Conservation (phyloP, 2,113 vertebrate genomes). For the Oriolus oriolus region DNA sequence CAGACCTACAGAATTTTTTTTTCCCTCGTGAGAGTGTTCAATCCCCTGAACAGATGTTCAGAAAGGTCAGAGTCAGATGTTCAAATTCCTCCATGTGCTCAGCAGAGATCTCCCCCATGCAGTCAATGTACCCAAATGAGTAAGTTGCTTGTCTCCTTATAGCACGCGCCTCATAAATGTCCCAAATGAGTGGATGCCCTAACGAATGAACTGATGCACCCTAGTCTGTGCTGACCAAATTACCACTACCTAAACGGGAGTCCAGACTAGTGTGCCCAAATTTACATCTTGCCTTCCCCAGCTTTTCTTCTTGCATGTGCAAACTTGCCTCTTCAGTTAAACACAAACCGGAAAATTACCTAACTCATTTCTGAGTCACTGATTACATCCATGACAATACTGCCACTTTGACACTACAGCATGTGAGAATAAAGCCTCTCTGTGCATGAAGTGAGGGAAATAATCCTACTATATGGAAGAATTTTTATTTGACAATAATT, state of each 20-base stretch:
- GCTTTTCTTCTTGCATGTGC: not conserved
- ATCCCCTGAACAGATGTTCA: not conserved
- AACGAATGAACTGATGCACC: not conserved
- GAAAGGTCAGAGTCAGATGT: not conserved
- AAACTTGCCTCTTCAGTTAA: not conserved
- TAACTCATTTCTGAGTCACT: not conserved
- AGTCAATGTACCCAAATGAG: fast-evolving
- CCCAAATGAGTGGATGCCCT: not conserved
- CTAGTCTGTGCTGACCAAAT: not conserved
- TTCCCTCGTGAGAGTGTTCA: not conserved
- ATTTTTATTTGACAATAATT: not conserved
- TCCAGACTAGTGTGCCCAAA: not conserved
- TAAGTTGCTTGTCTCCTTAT: not conserved
- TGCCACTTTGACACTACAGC: not conserved
- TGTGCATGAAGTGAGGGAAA: not conserved
- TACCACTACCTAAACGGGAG: not conserved
- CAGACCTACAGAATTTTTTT: not conserved
- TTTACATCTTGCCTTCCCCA: not conserved
- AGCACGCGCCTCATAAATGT: fast-evolving
- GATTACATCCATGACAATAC: not conserved
- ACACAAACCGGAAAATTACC: not conserved
- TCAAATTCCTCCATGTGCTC: not conserved
- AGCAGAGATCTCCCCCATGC: not conserved
- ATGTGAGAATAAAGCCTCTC: not conserved
- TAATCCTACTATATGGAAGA: not conserved